phyloP scores from a whole-genome alignment of 2,113 vertebrate species.

The Notarius quadriscutis region DNA sequence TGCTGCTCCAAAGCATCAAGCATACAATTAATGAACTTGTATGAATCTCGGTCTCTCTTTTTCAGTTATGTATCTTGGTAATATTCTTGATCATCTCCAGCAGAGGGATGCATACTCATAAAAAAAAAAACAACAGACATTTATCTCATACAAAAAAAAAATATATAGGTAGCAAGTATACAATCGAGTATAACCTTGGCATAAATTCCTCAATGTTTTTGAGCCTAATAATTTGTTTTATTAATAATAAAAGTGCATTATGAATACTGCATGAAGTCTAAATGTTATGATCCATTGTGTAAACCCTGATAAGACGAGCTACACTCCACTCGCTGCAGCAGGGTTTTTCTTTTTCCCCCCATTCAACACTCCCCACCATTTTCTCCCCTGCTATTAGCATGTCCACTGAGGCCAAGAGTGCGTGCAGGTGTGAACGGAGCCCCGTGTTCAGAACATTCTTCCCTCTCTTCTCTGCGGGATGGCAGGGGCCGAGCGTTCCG shows the following conservation, averaged over 20 bases:
- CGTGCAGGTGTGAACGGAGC: conserved; percentile 37
- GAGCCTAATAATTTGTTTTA: not conserved
- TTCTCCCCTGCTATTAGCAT: not conserved
- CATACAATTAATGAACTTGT: not conserved
- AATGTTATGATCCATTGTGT: not conserved
- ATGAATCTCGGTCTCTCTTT: not conserved
- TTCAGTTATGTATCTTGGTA: not conserved
- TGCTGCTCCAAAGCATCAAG: not conserved
- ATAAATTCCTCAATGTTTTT: not conserved
- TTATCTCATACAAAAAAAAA: not conserved
- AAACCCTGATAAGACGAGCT: not conserved
- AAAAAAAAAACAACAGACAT: not conserved
- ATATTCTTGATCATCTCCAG: not conserved
- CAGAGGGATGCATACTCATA: not conserved
- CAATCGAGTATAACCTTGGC: not conserved
- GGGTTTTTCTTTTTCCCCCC: not conserved
- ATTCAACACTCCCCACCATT: not conserved
- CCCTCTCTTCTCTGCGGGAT: conserved; percentile 33
- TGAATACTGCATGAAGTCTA: not conserved
- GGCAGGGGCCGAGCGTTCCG: not conserved
- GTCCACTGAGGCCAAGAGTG: conserved; percentile 1
- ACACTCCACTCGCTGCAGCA: not conserved
- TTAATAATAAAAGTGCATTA: not conserved
- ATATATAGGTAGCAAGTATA: not conserved
- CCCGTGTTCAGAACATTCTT: not conserved